phyloP scores from a whole-genome alignment of 2,888 invertebrate genomes.

The Epinotia nisella region DNA sequence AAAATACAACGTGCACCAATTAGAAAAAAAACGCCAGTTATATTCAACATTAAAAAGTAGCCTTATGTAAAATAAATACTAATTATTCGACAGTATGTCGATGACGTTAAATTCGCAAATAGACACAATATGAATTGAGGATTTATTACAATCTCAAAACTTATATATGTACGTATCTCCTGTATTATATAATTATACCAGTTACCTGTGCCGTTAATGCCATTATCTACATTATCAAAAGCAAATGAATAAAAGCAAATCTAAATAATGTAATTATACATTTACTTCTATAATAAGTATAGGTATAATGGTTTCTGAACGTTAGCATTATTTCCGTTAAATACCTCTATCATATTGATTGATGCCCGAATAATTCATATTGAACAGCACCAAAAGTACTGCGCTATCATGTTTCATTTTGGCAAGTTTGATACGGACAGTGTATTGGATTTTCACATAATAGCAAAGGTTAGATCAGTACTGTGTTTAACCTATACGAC shows the following conservation, averaged over 20 bases:
- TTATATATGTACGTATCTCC: too few species aligned
- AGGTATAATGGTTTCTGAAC: too few species aligned
- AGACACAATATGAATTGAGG: too few species aligned
- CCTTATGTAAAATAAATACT: too few species aligned
- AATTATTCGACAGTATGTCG: too few species aligned
- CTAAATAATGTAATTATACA: background rate
- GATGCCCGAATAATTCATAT: background rate
- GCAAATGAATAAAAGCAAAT: background rate
- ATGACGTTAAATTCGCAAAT: too few species aligned
- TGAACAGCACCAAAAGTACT: background rate
- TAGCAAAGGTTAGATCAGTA: background rate
- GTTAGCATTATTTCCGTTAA: too few species aligned
- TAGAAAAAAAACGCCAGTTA: background rate
- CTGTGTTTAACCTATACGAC: slow-evolving; percentile 6
- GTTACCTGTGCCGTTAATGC: background rate
- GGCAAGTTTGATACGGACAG: background rate
- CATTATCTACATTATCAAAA: background rate
- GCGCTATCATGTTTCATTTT: background rate
- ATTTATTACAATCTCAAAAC: too few species aligned
- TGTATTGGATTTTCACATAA: background rate
- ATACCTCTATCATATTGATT: too few species aligned
- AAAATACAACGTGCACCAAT: background rate
- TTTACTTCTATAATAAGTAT: too few species aligned
- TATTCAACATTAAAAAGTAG: too few species aligned
- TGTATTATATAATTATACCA: background rate